These are phyloP conservation scores for Caenorhabditis latens DNA, from an alignment of 1,140 invertebrate genomes.

Conservation along the genomic window DNA sequence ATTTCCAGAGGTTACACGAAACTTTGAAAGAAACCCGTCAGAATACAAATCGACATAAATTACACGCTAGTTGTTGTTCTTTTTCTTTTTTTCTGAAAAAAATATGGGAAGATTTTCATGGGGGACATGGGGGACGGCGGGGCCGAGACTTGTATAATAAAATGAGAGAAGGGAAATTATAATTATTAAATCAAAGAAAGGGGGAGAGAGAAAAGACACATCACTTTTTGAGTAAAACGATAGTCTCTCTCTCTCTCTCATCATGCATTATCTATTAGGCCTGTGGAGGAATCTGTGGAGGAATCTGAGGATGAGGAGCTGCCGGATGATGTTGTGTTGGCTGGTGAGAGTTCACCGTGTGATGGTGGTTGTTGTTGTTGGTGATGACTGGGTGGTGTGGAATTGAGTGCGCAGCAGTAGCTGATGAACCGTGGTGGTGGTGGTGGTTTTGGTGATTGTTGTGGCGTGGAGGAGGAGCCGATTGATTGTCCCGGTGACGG, in stretches of 20 bases:
- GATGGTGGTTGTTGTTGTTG: slow-evolving; percentile 5
- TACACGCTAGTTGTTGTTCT: slow-evolving; percentile 34
- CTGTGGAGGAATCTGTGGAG: background rate
- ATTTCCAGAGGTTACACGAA: slow-evolving; percentile 12
- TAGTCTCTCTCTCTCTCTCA: no score
- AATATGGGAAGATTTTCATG: background rate
- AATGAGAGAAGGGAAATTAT: background rate
- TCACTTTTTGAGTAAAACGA: no score
- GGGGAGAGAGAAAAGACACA: no score
- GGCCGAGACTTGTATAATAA: background rate
- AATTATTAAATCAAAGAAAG: background rate
- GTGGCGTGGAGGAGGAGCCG: background rate
- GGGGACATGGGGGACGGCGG: background rate
- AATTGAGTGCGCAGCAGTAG: background rate
- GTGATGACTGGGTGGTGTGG: background rate
- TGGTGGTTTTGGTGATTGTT: background rate
- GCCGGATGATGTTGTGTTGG: background rate
- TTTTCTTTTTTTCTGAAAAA: slow-evolving; percentile 5
- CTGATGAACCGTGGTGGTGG: background rate
- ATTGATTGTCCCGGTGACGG: slow-evolving; percentile 38
- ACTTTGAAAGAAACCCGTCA: slow-evolving; percentile 25
- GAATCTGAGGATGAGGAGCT: background rate
- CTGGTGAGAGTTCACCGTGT: background rate
- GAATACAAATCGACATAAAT: slow-evolving; percentile 50
- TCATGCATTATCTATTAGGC: slow-evolving; percentile 36